Evolutionary conservation across 2,888 invertebrate species (phyloP), one percentile per base, ranked within the genome.

Genomic region (Spodoptera exigua): DNA sequence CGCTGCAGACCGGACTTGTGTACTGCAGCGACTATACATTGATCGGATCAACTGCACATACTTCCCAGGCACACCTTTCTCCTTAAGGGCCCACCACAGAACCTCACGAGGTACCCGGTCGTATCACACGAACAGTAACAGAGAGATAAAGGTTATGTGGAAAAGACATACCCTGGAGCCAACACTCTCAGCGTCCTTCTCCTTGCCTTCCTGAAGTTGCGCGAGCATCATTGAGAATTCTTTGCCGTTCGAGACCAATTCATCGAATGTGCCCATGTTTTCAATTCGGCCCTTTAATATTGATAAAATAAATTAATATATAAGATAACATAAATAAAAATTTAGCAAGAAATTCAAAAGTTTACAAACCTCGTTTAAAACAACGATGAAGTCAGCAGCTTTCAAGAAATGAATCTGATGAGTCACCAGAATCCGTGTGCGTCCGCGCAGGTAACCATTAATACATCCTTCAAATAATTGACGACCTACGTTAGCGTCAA

Each of bases 341-440:
- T 7, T 27, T 5, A 7, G 0, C 7, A 27, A 9, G 0, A n/a
- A n/a, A 27, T 27, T 1, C 9, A 16, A 56, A 21, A 27, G 36
- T 13, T 39, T 66, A 89, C 64, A 12, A 12, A 77, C 93, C 85
- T 93, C 90, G 74, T 90, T 92, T 27, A 97, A 82, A 48, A 97
- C 95, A 45, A 97, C 87, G 45, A 97, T 96, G 35, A 93, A 93
- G 79, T 96, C 96, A 0, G 96, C 96, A 48, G 95, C 92, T 70
- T 96, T 96, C 10, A 97, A 89, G 85, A 97, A 97, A 81, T 98
- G 97, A n/a, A 98, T 95, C 86, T 98, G 98, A 92, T 98, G 98
- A 0, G 98, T 98, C 61, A 98, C 97, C 12, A 98, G 95, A 58
- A 98, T 95, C 43, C 97, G 94, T 0, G 97, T 97, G 81, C 96